Percentiles rank a stretch among this genome's conserved stretches.
These are phyloP conservation scores for Chironomus tentans DNA, from an alignment of 2,888 invertebrate species.

Conservation along the genomic window DNA sequence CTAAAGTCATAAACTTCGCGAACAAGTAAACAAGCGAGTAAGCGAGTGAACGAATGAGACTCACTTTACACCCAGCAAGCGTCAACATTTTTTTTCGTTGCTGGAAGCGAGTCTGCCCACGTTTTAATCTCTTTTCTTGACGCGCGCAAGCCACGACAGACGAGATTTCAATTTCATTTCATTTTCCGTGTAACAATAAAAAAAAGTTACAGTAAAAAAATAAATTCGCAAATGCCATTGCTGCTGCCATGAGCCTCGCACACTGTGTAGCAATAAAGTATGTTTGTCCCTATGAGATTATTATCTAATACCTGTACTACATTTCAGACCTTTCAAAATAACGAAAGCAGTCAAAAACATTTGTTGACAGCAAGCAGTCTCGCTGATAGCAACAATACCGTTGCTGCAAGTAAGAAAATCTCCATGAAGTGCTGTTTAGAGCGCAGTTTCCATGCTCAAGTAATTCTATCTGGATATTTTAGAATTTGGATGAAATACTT, in stretches of 20 bases:
- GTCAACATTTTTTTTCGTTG: not conserved
- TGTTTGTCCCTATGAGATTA: not conserved
- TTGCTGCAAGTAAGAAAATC: no score
- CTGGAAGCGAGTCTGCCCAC: constrained; percentile 13
- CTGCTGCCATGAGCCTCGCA: not conserved
- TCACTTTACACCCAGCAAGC: not conserved
- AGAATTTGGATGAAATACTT: no score
- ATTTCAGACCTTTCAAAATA: no score
- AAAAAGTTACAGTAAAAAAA: not conserved
- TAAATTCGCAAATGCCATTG: not conserved
- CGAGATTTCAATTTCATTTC: constrained; percentile 15
- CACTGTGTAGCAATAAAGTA: not conserved
- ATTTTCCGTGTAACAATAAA: not conserved
- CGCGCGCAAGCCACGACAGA: not conserved
- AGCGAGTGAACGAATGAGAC: not conserved
- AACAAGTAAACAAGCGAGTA: not conserved
- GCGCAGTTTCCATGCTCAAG: no score
- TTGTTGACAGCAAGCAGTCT: not conserved
- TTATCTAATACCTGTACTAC: no score
- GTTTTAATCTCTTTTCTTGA: constrained; percentile 1
- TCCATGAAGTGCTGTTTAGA: no score
- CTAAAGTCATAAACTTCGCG: constrained; percentile 11
- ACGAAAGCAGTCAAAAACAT: not conserved
- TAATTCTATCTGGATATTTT: no score
- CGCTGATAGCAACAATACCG: not conserved